These are phyloP conservation scores for Ochotona princeps DNA, from an alignment of 2,113 vertebrate species.

Conservation along the genomic window DNA sequence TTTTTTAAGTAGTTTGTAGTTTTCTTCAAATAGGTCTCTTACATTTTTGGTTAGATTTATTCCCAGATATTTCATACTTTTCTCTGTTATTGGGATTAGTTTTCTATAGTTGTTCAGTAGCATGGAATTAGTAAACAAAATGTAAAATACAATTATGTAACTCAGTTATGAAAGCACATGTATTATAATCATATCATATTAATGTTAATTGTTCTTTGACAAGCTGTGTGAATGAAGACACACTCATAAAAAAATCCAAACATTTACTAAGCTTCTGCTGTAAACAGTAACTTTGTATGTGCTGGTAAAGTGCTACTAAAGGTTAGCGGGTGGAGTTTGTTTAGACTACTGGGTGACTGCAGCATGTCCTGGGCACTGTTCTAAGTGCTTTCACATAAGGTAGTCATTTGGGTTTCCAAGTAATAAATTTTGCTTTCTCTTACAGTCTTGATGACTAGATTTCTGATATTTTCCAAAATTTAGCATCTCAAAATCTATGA, in stretches of 20 bases:
- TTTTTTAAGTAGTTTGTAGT: no score
- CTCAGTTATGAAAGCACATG: conserved; percentile 19
- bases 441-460: neutral
- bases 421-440: conserved; percentile 33
- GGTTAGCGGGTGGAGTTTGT: neutral
- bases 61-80: no score
- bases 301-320: neutral
- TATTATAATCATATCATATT: neutral
- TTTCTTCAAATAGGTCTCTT: no score
- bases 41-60: no score
- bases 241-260: neutral
- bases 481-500: conserved; percentile 14
- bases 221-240: neutral
- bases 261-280: conserved; percentile 25
- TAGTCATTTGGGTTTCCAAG: neutral
- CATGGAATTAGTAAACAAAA: conserved; percentile 2
- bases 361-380: neutral
- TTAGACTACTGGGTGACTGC: neutral
- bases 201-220: conserved; percentile 33
- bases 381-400: neutral
- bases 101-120: neutral
- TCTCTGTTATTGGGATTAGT: neutral
- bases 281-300: neutral
- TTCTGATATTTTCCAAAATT: neutral
- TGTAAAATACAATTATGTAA: conserved; percentile 1